Conservation (phyloP, 2,797 vertebrate species). For the Falco cherrug region DNA sequence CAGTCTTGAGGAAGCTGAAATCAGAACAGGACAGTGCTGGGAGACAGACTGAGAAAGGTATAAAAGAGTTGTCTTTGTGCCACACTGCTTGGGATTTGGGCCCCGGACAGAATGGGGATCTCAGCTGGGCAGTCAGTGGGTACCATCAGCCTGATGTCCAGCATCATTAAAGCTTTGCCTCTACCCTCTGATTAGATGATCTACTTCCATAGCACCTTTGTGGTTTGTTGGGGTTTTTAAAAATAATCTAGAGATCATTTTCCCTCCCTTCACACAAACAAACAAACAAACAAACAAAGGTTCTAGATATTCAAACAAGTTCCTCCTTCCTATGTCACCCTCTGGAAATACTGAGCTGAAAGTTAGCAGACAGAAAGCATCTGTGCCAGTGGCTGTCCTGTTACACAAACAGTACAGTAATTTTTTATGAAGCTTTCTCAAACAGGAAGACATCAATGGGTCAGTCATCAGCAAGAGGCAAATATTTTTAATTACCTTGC, state of each 20-base stretch:
- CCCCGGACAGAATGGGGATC: background rate
- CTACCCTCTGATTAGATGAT: background rate
- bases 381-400: background rate
- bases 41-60: background rate
- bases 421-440: slow-evolving; percentile 17
- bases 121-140: background rate
- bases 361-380: background rate
- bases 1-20: background rate
- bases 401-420: background rate
- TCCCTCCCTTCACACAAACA: background rate
- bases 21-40: background rate
- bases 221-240: fast-evolving
- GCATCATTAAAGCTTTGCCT: background rate
- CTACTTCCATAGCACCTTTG: background rate
- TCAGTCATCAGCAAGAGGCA: slow-evolving; percentile 36
- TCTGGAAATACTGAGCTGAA: background rate
- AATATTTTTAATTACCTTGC: slow-evolving; percentile 55
- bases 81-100: background rate
- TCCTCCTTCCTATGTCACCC: background rate
- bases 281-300: background rate
- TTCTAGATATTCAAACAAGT: background rate
- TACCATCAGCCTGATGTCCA: background rate
- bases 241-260: background rate
- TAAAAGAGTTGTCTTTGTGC: background rate
- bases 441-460: background rate